Base-by-base conservation (phyloP, 1,140 invertebrate genomes). In the Coenobita brevimanus region DNA sequence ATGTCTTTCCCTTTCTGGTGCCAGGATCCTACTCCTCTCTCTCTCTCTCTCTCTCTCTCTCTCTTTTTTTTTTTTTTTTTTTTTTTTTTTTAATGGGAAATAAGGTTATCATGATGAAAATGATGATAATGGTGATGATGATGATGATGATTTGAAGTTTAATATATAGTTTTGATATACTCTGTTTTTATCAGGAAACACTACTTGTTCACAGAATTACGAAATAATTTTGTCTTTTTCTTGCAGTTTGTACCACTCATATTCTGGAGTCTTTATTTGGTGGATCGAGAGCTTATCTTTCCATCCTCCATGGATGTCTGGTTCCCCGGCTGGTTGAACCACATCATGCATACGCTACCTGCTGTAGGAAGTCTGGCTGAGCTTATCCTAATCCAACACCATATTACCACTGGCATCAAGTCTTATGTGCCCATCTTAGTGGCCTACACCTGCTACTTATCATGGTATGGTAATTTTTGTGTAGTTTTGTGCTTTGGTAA, bases 311-410 rank as follows among this genome's bases (percentile, higher is more conserved):
- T 98, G 43, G 97, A 98, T 91, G 93, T 94, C 54, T 95, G 96
- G 84, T 97, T 97, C 91, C 97, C 97, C 82, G 93, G 92, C 75
- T 98, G 97, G 97, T 92, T 98, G 3, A 99, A 99, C 92, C 97
- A 98, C 93, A 93, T 97, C 0, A 96, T 98, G 94, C 96, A 97
- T 91, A 97, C 96, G 0, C 95, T 89, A 13, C 88, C 88, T 27
- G 57, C 57, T 8, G 8, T 86, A 69, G 83, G 57, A 8, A 24
- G 60, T 24, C n/a, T 79, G 2, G 17, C 69, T 6, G 83, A 86
- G 57, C 15, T 86, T 8, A 33, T 30, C 41, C 27, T 54, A 10
- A 62, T 79, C 4, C 33, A 50, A 1, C 83, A 86, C 43, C n/a
- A 17, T 3, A 79, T 67, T 17, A 36, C 27, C n/a, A 75, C n/a